A percentile compares a stretch with the other conserved stretches of the same genome.
Evolutionary conservation across 2,113 vertebrate genomes (phyloP).

Genomic region (Hiodon alosoides): DNA sequence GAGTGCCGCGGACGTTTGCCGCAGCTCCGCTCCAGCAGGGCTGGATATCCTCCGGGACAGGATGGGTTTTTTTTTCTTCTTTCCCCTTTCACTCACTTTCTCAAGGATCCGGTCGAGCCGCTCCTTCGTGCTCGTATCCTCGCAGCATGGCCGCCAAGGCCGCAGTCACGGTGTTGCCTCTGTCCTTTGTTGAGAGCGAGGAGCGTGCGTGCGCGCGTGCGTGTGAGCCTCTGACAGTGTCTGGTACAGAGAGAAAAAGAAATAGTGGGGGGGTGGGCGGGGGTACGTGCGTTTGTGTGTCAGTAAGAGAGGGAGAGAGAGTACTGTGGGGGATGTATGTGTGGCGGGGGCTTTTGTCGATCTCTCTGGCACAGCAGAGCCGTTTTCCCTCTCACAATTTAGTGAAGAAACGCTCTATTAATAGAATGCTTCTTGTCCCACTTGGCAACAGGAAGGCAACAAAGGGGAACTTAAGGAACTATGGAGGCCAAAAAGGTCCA

Average conservation of each 20-base stretch:
- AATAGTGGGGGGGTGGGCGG: slow-evolving; percentile 24
- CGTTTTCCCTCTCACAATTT: slow-evolving; percentile 48
- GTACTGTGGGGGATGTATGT: slow-evolving; percentile 23
- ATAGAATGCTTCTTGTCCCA: slow-evolving; percentile 69
- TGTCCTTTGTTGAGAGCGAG: slow-evolving; percentile 52
- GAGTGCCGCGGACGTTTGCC: too few species aligned
- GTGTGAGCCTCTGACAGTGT: neutral
- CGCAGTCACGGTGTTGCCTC: slow-evolving; percentile 41
- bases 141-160: slow-evolving; percentile 52
- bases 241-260: slow-evolving; percentile 22
- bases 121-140: slow-evolving; percentile 41
- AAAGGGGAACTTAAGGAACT: slow-evolving; percentile 60
- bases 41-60: slow-evolving; percentile 45
- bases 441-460: slow-evolving; percentile 68
- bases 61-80: slow-evolving; percentile 39
- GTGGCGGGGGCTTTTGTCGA: slow-evolving; percentile 54
- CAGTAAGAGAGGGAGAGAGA: slow-evolving; percentile 25
- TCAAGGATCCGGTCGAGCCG: slow-evolving; percentile 32
- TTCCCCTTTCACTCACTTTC: slow-evolving; percentile 41
- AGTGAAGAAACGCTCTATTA: slow-evolving; percentile 55
- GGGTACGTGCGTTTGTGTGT: slow-evolving; percentile 18
- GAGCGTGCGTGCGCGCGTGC: slow-evolving; percentile 28
- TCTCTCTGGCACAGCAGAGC: slow-evolving; percentile 49
- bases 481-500: slow-evolving; percentile 56
- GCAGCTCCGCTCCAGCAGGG: neutral